Percentiles rank a stretch among this genome's conserved stretches.
phyloP scores from a whole-genome alignment of 2,113 vertebrate genomes.

The Chlorodrepanis virens region DNA sequence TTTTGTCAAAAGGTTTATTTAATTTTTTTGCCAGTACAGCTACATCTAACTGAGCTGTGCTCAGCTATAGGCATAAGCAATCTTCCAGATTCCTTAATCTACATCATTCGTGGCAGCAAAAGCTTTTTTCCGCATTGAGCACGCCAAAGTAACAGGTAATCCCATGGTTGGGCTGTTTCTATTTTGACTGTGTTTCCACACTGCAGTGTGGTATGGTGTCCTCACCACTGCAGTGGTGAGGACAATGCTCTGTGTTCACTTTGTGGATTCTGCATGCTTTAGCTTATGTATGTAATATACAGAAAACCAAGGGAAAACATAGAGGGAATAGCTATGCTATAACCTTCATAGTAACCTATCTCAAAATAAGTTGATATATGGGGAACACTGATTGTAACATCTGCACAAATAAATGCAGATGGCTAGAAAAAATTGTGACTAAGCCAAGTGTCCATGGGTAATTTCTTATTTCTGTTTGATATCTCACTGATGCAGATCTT shows the following conservation, averaged over 20 bases:
- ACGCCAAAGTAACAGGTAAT: neutral
- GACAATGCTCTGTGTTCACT: neutral
- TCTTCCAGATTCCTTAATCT: neutral
- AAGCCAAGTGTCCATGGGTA: neutral
- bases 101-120: neutral
- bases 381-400: neutral
- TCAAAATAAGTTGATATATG: neutral
- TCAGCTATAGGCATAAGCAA: neutral
- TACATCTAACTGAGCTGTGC: neutral
- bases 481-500: neutral
- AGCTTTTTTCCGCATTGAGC: neutral
- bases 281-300: neutral
- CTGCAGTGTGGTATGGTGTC: neutral
- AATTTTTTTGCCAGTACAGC: neutral
- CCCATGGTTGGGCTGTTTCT: neutral
- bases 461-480: constrained; percentile 12
- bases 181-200: neutral
- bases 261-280: neutral
- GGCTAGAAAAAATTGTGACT: neutral
- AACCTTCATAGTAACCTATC: neutral
- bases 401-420: neutral
- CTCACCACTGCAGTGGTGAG: neutral
- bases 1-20: neutral
- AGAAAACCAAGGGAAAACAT: neutral
- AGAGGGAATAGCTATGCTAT: neutral